Evolutionary conservation across 2,113 vertebrate species (phyloP), one percentile per base, ranked within the genome.

Genomic region (Muntiacus muntjak): DNA sequence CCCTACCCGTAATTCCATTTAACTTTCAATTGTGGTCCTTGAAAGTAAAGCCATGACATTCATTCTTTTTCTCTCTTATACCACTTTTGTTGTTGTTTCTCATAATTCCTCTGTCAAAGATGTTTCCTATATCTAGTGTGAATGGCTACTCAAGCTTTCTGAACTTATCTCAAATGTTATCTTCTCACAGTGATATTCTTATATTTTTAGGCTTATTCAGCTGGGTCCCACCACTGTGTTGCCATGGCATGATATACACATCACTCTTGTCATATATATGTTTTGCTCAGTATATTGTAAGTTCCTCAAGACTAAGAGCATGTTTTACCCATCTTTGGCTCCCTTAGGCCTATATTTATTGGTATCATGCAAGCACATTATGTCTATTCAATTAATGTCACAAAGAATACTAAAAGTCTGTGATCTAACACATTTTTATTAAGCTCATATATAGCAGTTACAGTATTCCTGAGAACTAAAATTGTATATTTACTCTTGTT

Each of bases 231-330:
- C 33, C 19, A 26, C 17, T 54, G 13, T 11, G 33, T 43, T 57
- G 25, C 40, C 3, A 45, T 33, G 8, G 9, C 13, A 45, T 10
- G 0, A 28, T n/a, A 3, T 40, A 21, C 13, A 13, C 1, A 30
- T 26, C 14, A 40, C 12, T 87, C 11, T 43, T 58, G 6, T 30
- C 3, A 54, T 3, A 52, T 17, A 43, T 3, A 12, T 33, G 1
- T 21, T 96, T 88, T 62, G 1, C 8, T 9, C 36, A 52, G 12
- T 57, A 17, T 11, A 30, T 67, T 21, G 5, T 16, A 23, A 87
- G 3, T 6, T 55, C 3, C 3, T 87, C 3, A 76, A 13, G 1
- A 76, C 60, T 36, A 76, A 25, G 19, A 55, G 23, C 6, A 14
- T 94, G 15, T 12, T 28, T 90, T 50, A 89, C 9, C 60, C 43